Evolutionary conservation across 2,113 vertebrate species (phyloP), one percentile per base, ranked within the genome.

Genomic region (Telmatochromis brachygnathus): DNA sequence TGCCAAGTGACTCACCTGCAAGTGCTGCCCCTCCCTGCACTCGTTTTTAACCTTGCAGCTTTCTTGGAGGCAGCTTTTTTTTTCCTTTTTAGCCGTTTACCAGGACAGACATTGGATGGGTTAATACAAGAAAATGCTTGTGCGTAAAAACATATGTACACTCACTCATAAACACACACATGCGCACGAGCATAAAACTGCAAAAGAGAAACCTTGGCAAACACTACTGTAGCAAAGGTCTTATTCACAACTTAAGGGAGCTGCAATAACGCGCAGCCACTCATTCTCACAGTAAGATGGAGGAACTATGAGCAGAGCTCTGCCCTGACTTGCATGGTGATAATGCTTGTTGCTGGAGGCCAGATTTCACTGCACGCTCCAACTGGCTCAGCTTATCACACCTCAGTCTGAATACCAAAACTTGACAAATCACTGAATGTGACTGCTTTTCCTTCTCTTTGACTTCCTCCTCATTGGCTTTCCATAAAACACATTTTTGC

Each of bases 291-390:
- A 77, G 70, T n/a, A 8, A 88, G 89, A 87, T 81, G 83, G 53
- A 91, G 87, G 83, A 89, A 88, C 45, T 89, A 93, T 82, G 87
- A 92, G 85, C 75, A 56, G 87, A 88, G 82, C 87, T 87, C 86
- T 96, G 96, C 85, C 95, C 93, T 88, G 95, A 94, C 96, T 95
- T 96, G 96, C 93, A 88, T 89, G 84, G 85, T 82, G 88, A 90
- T 92, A 91, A 92, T 92, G 89, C 90, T 77, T 39, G 84, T 92
- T 93, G 92, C 95, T 91, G 17, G 83, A 92, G 94, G 95, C 91
- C 88, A 93, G 84, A 93, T 94, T 94, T 95, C 92, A 88, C 86
- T 75, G 93, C 94, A 92, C 83, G 94, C 94, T 93, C 83, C 89
- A 81, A 96, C 95, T 92, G 91, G 94, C 93, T 95, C 60, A 37